Conservation (phyloP, 2,113 vertebrate genomes). For the Erythrocercus mccallii region DNA sequence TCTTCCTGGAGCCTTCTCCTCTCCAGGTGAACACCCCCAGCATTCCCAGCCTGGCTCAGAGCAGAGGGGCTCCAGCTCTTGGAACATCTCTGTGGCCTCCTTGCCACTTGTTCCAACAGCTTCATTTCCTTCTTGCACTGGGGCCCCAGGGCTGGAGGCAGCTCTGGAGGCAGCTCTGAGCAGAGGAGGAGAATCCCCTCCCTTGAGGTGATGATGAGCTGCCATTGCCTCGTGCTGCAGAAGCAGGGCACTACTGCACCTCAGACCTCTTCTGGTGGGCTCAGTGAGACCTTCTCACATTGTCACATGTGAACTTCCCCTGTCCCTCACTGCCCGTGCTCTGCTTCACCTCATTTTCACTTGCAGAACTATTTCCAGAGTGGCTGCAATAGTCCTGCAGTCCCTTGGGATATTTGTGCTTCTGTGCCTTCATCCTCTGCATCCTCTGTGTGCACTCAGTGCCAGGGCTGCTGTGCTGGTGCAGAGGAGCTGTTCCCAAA, state of each 20-base stretch:
- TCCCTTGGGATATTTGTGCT: background rate
- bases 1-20: background rate
- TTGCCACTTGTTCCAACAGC: background rate
- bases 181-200: background rate
- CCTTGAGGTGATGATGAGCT: background rate
- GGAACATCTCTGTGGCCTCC: background rate
- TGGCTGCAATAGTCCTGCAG: fast-evolving
- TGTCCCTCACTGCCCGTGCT: fast-evolving
- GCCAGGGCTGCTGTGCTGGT: background rate
- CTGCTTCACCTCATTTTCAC: background rate
- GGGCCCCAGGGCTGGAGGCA: background rate
- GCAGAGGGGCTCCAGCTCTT: background rate
- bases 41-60: background rate
- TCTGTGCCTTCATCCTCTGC: background rate
- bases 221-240: fast-evolving
- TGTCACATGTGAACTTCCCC: fast-evolving
- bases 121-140: background rate
- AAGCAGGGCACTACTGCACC: background rate
- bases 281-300: background rate
- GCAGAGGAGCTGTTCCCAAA: background rate
- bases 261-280: fast-evolving
- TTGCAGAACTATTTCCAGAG: background rate
- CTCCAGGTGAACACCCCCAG: background rate
- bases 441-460: background rate
- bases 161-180: background rate